phyloP scores from a whole-genome alignment of 2,888 invertebrate species.

The Craniophora ligustri region DNA sequence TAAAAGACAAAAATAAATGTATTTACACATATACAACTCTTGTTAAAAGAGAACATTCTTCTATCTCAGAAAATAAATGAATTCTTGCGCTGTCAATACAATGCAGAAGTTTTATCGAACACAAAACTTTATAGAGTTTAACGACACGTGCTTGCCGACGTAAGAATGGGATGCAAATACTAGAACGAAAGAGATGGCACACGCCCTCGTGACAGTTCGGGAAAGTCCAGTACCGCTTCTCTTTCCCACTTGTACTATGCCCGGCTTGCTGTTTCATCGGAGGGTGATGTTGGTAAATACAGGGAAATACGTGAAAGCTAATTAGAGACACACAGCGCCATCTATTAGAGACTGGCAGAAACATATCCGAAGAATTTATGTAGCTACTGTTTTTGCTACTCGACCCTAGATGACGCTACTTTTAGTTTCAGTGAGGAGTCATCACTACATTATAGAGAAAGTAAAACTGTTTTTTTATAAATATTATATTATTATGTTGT shows the following conservation, averaged over 20 bases:
- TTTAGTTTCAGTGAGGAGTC: no score
- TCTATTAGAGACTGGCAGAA: constrained; percentile 7
- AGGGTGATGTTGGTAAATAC: constrained; percentile 29
- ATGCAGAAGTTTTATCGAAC: constrained; percentile 44
- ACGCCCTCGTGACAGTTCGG: constrained; percentile 29
- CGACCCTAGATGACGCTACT: not conserved
- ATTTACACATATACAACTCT: no score
- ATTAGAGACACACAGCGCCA: constrained; percentile 6
- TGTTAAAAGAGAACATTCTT: no score
- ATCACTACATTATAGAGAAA: no score
- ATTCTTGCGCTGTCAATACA: constrained; percentile 11
- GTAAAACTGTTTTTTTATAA: not conserved
- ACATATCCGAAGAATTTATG: not conserved
- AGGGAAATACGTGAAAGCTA: not conserved
- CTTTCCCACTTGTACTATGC: constrained; percentile 1
- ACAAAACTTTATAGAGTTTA: constrained; percentile 42
- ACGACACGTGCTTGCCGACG: constrained; percentile 39
- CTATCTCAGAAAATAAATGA: no score
- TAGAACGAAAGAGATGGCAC: constrained; percentile 8
- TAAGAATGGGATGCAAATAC: constrained; percentile 15
- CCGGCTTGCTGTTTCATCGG: constrained; percentile 1
- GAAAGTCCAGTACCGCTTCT: constrained; percentile 3
- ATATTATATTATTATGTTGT: no score
- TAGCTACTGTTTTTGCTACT: not conserved
- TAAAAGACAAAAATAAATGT: no score